Percentiles rank a stretch among this genome's conserved stretches.
phyloP scores from a whole-genome alignment of 2,888 invertebrate species.

The Phortica magna region DNA sequence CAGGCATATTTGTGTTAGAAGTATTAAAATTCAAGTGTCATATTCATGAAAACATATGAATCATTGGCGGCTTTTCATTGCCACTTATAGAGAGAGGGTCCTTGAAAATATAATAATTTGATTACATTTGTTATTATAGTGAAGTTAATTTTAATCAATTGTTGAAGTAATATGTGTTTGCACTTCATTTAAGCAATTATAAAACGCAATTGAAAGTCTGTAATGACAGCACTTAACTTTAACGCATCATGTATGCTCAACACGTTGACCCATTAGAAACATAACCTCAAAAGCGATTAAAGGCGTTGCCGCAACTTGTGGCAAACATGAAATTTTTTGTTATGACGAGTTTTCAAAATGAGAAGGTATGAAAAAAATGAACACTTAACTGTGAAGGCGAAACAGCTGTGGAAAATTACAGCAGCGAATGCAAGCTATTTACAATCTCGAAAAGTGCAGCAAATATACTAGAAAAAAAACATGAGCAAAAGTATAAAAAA shows the following conservation, averaged over 20 bases:
- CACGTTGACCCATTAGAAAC: constrained; percentile 70
- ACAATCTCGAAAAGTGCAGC: constrained; percentile 5
- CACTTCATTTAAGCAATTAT: too few species aligned
- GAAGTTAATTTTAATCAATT: not conserved
- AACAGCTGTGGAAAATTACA: constrained; percentile 35
- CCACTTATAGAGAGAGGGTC: not conserved
- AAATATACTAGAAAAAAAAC: not conserved
- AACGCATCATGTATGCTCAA: constrained; percentile 52
- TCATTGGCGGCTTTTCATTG: too few species aligned
- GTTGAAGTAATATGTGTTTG: not conserved
- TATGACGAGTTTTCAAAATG: constrained; percentile 14
- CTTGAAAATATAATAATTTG: not conserved
- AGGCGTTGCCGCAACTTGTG: constrained; percentile 18
- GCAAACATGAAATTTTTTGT: constrained; percentile 26
- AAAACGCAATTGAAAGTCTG: too few species aligned
- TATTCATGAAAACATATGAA: too few species aligned
- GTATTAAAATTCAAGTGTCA: too few species aligned
- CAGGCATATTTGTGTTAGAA: too few species aligned
- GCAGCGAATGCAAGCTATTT: constrained; percentile 29
- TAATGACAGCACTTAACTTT: not conserved
- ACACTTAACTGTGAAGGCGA: constrained; percentile 26
- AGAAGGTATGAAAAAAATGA: constrained; percentile 53
- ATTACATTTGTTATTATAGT: too few species aligned
- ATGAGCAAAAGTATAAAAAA: constrained; percentile 37
- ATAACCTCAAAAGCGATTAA: constrained; percentile 50